Evolutionary conservation across 2,797 vertebrate species (phyloP).

Genomic region (Novumbra hubbsi): DNA sequence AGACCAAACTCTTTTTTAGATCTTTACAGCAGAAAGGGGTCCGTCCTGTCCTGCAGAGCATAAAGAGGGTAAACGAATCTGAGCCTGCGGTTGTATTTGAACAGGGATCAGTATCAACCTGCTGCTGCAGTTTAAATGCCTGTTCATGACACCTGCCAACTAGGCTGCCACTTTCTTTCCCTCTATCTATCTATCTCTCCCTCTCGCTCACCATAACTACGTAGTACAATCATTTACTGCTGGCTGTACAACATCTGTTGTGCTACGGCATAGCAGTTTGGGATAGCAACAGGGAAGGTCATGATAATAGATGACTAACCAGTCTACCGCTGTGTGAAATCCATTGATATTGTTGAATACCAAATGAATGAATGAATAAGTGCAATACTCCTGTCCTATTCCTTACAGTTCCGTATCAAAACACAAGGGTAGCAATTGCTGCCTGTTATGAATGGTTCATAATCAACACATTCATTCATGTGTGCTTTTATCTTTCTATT

Average conservation of each 20-base stretch:
- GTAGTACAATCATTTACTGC: slow-evolving; percentile 3
- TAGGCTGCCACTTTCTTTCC: slow-evolving; percentile 24
- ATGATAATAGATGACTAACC: background rate
- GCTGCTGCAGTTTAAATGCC: slow-evolving; percentile 26
- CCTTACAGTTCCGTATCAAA: background rate
- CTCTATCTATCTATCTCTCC: slow-evolving; percentile 17
- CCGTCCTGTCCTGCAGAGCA: slow-evolving; percentile 57
- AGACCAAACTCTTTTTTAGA: slow-evolving; percentile 25
- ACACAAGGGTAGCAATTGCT: background rate
- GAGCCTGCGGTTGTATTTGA: slow-evolving; percentile 56
- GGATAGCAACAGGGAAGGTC: background rate
- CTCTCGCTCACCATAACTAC: slow-evolving; percentile 8
- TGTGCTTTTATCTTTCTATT: no score
- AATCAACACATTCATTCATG: no score
- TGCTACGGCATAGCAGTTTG: background rate
- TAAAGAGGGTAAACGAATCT: slow-evolving; percentile 48
- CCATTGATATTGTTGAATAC: background rate
- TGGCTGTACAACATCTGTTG: background rate
- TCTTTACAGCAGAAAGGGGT: slow-evolving; percentile 50
- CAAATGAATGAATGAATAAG: background rate
- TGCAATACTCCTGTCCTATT: background rate
- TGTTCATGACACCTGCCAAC: slow-evolving; percentile 64
- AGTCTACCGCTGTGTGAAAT: background rate
- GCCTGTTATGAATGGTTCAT: background rate
- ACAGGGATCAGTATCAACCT: slow-evolving; percentile 66